Evolutionary conservation across 2,113 vertebrate genomes (phyloP).

Genomic region (Buteo buteo): DNA sequence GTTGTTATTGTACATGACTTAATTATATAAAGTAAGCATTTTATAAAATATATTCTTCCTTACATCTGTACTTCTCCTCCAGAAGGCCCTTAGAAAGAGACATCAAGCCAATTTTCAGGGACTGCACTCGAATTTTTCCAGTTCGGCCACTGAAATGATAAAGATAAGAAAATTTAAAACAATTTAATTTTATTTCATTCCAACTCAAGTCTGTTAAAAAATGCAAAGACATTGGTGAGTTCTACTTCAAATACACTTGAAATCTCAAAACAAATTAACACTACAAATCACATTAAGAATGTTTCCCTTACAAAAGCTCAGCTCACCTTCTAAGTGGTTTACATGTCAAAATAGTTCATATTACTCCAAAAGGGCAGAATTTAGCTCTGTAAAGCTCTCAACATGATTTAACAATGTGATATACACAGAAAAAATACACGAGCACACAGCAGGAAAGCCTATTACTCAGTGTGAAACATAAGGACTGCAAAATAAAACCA

Average conservation of each 20-base stretch:
- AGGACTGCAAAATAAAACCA: slow-evolving; percentile 7
- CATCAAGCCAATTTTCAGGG: slow-evolving; percentile 94
- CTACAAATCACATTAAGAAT: background rate
- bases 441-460: background rate
- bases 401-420: slow-evolving; percentile 14
- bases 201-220: background rate
- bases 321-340: background rate
- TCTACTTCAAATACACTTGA: slow-evolving; percentile 9
- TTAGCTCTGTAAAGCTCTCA: background rate
- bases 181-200: background rate
- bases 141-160: slow-evolving; percentile 85
- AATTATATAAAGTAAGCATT: background rate
- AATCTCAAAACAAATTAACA: slow-evolving; percentile 3
- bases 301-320: background rate
- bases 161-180: background rate
- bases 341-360: background rate
- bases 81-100: slow-evolving; percentile 94
- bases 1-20: background rate
- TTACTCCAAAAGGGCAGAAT: slow-evolving; percentile 7
- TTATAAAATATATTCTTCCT: slow-evolving; percentile 59
- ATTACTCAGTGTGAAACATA: background rate
- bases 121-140: slow-evolving; percentile 93
- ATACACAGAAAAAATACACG: background rate
- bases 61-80: slow-evolving; percentile 98
- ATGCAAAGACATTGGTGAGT: background rate